phyloP scores from a whole-genome alignment of 2,113 vertebrate genomes.

The Gambusia affinis region DNA sequence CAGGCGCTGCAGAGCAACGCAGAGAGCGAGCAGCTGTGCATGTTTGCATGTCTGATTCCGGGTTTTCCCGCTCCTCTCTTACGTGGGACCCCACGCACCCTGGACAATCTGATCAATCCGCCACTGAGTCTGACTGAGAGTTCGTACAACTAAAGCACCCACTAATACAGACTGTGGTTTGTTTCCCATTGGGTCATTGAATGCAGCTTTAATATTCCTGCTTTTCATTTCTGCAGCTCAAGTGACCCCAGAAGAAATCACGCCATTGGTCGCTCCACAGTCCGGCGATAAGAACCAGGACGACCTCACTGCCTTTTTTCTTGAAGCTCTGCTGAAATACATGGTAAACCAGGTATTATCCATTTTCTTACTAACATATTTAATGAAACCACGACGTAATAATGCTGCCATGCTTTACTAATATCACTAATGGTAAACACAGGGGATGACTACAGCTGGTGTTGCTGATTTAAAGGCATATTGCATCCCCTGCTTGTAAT shows the following conservation, averaged over 20 bases:
- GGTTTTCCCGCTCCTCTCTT: constrained; percentile 93
- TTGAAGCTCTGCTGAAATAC: constrained; percentile 98
- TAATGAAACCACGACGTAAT: constrained; percentile 46
- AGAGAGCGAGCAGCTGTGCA: constrained; percentile 93
- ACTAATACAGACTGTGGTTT: not conserved
- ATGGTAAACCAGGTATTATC: constrained; percentile 98
- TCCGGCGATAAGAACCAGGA: constrained; percentile 99
- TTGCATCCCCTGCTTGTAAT: constrained; percentile 10
- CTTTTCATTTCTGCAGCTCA: constrained; percentile 81
- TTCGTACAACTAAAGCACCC: constrained; percentile 75
- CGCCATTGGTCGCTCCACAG: constrained; percentile 94
- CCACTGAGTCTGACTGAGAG: constrained; percentile 92
- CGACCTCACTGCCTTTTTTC: constrained; percentile 96
- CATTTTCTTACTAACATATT: constrained; percentile 73
- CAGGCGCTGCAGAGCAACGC: constrained; percentile 96
- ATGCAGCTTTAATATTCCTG: not conserved
- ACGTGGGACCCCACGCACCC: constrained; percentile 88
- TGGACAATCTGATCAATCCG: constrained; percentile 96
- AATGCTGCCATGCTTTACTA: constrained; percentile 26
- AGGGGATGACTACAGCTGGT: not conserved
- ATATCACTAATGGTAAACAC: constrained; percentile 36
- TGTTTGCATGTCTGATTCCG: constrained; percentile 97
- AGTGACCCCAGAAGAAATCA: constrained; percentile 97
- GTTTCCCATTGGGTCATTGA: not conserved
- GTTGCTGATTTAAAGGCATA: not conserved